Percentiles rank a stretch among this genome's conserved stretches.
Conservation (phyloP, 2,113 vertebrate species). For the Phaethornis superciliosus region DNA sequence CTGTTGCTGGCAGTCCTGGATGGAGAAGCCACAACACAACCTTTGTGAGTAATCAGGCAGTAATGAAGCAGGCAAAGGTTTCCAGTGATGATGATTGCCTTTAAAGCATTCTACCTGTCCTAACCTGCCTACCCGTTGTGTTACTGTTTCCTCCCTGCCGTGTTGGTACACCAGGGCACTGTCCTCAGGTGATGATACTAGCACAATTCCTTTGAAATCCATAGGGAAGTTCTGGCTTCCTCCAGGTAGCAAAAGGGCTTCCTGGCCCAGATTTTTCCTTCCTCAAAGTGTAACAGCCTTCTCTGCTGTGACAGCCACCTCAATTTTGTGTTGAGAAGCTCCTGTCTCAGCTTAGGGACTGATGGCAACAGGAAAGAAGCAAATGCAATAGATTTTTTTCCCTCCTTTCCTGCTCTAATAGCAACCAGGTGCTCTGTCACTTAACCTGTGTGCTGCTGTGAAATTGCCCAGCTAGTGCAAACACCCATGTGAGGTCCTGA, state of each 20-base stretch:
- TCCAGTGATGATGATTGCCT: background rate
- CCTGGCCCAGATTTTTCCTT: slow-evolving; percentile 3
- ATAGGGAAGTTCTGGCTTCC: background rate
- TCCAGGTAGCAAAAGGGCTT: background rate
- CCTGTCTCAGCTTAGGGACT: background rate
- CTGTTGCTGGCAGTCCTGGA: accelerated
- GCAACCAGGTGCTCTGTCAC: slow-evolving; percentile 71
- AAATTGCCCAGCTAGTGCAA: slow-evolving; percentile 41
- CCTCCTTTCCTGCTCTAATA: slow-evolving; percentile 54
- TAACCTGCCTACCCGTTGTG: background rate
- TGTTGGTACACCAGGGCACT: accelerated
- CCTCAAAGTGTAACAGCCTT: background rate
- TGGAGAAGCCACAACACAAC: accelerated
- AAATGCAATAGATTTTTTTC: slow-evolving; percentile 43
- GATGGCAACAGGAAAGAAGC: background rate
- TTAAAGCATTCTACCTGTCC: background rate
- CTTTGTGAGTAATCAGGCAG: background rate
- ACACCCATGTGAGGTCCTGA: slow-evolving; percentile 34
- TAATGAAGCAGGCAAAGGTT: background rate
- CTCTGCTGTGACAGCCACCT: background rate
- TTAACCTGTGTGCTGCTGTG: slow-evolving; percentile 60
- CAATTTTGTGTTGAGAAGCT: slow-evolving; percentile 28
- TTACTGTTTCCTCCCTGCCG: background rate
- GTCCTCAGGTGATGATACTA: background rate
- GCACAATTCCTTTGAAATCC: background rate